Percentiles rank a stretch among this genome's conserved stretches.
Evolutionary conservation across 1,140 invertebrate genomes (phyloP).

Genomic region (Phthorimaea operculella): DNA sequence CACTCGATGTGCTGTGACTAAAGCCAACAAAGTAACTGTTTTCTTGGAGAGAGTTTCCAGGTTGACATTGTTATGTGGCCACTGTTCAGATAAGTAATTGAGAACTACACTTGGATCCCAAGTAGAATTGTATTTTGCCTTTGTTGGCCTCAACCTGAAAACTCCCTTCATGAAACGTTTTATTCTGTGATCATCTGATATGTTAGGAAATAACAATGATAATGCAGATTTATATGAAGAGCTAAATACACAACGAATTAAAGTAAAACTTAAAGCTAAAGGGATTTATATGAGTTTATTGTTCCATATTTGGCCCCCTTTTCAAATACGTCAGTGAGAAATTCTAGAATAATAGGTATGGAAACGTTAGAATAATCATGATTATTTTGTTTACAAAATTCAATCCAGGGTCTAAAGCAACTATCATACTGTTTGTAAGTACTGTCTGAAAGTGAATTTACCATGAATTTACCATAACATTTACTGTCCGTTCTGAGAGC

Average conservation of each 20-base stretch:
- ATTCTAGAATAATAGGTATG: neutral
- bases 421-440: constrained; percentile 11
- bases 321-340: constrained; percentile 9
- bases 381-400: constrained; percentile 6
- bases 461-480: constrained; percentile 8
- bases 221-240: constrained; percentile 22
- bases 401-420: constrained; percentile 4
- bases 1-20: constrained; percentile 10
- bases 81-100: constrained; percentile 9
- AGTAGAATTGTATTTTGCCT: constrained; percentile 23
- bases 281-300: constrained; percentile 19
- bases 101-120: constrained; percentile 26
- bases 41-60: constrained; percentile 16
- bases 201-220: constrained; percentile 8
- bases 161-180: constrained; percentile 26
- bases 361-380: neutral
- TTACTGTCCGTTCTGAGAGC: neutral
- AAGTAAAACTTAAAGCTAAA: too few species aligned
- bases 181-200: constrained; percentile 16
- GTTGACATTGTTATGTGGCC: constrained; percentile 6
- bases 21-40: constrained; percentile 11
- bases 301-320: constrained; percentile 19
- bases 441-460: constrained; percentile 4
- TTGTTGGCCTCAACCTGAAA: constrained; percentile 16
- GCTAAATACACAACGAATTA: too few species aligned